These are phyloP conservation scores for Caenorhabditis imperialis DNA, from an alignment of 2,888 invertebrate species.

Conservation along the genomic window DNA sequence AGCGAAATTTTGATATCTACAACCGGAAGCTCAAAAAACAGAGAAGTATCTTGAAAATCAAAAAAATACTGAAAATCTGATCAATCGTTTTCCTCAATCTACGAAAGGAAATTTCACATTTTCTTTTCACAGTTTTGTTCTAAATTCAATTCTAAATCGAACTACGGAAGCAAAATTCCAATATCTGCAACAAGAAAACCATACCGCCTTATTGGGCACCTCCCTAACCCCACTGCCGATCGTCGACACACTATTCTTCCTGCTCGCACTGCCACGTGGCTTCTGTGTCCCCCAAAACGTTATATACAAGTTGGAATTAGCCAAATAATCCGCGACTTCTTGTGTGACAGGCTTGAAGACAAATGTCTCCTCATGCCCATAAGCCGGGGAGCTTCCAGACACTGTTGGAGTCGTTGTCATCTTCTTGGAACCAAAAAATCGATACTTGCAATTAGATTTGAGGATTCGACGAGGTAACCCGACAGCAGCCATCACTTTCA, in stretches of 20 bases:
- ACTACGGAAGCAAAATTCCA: no score
- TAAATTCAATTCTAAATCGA: no score
- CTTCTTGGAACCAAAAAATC: slow-evolving; percentile 80
- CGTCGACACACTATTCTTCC: slow-evolving; percentile 43
- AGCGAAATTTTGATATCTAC: no score
- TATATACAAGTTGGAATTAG: slow-evolving; percentile 80
- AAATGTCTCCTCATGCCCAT: slow-evolving; percentile 80
- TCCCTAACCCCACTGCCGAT: slow-evolving; percentile 22
- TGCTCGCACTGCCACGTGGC: slow-evolving; percentile 24
- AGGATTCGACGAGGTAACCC: slow-evolving; percentile 81
- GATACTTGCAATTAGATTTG: slow-evolving; percentile 79
- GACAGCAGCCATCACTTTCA: slow-evolving; percentile 80
- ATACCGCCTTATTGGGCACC: slow-evolving; percentile 33
- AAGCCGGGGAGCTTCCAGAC: slow-evolving; percentile 80
- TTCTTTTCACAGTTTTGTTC: no score
- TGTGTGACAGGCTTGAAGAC: slow-evolving; percentile 80
- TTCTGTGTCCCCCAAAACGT: slow-evolving; percentile 81
- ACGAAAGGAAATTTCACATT: no score
- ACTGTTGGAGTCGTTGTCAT: slow-evolving; percentile 73
- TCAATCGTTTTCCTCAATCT: no score
- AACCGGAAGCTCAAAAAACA: no score
- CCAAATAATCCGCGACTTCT: slow-evolving; percentile 80
- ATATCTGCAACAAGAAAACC: no score
- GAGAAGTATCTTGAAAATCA: no score
- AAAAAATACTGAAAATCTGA: no score